A percentile compares a stretch with the other conserved stretches of the same genome.
phyloP scores from a whole-genome alignment of 2,888 invertebrate genomes.

The Carcina quercana region DNA sequence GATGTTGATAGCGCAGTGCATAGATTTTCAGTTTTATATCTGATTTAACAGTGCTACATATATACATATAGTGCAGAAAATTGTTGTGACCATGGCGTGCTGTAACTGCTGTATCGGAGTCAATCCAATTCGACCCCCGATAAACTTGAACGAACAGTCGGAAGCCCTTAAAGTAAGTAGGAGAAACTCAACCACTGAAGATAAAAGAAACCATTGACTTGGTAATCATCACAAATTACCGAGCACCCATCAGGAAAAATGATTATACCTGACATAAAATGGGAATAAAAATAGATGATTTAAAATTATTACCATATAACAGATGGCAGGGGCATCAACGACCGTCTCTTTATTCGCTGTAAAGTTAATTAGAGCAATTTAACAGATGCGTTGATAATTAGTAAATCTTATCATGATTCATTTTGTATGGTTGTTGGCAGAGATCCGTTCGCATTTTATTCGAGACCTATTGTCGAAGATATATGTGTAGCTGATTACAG shows the following conservation, averaged over 20 bases:
- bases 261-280: no score
- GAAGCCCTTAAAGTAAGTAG: constrained; percentile 84
- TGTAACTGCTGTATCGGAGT: constrained; percentile 80
- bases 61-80: constrained; percentile 38
- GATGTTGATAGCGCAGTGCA: constrained; percentile 52
- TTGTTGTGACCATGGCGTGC: constrained; percentile 68
- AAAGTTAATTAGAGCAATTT: constrained; percentile 22
- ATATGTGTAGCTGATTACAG: constrained; percentile 32
- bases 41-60: constrained; percentile 39
- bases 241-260: no score
- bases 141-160: constrained; percentile 82
- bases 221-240: neutral
- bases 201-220: constrained; percentile 6
- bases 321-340: no score
- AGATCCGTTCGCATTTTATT: constrained; percentile 46
- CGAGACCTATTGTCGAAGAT: constrained; percentile 35
- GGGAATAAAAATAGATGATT: no score
- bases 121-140: constrained; percentile 83
- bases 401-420: constrained; percentile 35
- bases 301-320: no score
- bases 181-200: no score
- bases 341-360: no score
- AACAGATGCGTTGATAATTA: constrained; percentile 35
- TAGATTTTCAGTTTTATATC: constrained; percentile 27
- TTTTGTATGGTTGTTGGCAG: constrained; percentile 46